Conservation (phyloP, 2,113 vertebrate species). For the Hypocryptadius cinnamomeus region DNA sequence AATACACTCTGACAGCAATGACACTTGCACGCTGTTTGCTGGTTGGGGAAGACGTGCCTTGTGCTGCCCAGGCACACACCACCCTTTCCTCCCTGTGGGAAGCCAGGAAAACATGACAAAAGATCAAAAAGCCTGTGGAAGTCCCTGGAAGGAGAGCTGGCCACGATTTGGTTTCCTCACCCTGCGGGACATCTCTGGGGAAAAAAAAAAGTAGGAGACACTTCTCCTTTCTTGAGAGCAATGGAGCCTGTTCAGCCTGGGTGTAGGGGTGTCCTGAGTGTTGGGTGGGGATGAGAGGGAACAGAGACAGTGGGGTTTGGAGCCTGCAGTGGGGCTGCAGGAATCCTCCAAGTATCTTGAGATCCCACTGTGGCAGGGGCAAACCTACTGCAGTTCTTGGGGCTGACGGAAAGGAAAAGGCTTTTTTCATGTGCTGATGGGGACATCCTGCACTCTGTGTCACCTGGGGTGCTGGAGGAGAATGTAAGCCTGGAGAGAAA, state of each 20-base stretch:
- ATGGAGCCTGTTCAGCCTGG: background rate
- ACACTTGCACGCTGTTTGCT: background rate
- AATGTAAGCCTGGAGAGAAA: background rate
- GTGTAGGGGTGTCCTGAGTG: background rate
- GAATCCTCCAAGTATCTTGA: background rate
- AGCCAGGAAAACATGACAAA: background rate
- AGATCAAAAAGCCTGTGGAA: slow-evolving; percentile 1
- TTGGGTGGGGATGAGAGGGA: background rate
- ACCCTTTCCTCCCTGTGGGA: background rate
- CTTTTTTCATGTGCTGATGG: background rate
- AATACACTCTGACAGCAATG: background rate
- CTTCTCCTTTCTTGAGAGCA: background rate
- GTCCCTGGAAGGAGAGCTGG: background rate
- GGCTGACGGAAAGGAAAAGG: background rate
- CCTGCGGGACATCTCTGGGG: background rate
- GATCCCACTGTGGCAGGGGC: background rate
- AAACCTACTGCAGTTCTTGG: background rate
- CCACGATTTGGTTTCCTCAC: background rate
- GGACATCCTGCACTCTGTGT: no score
- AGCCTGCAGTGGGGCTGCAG: background rate
- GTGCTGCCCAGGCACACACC: background rate
- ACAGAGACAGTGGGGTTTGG: background rate
- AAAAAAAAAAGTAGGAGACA: background rate
- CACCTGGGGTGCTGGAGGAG: background rate
- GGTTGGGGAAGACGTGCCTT: background rate